These are phyloP conservation scores for Acleris sparsana DNA, from an alignment of 2,888 invertebrate species.

Conservation along the genomic window DNA sequence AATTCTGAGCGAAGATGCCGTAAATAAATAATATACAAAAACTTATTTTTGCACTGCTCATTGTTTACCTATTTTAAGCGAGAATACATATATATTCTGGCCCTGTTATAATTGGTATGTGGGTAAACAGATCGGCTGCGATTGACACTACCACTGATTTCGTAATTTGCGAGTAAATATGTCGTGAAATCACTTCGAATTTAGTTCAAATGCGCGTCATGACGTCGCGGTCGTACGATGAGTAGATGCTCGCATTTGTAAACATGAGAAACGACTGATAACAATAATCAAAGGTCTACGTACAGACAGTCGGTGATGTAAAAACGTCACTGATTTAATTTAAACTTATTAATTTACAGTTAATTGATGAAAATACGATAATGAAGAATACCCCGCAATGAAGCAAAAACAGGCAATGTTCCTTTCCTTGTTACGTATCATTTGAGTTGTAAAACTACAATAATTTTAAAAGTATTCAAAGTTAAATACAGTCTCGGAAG, in stretches of 20 bases:
- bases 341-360: slow-evolving; percentile 4
- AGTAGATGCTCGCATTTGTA: slow-evolving; percentile 10
- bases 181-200: slow-evolving; percentile 22
- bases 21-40: slow-evolving; percentile 58
- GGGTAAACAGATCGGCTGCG: slow-evolving; percentile 21
- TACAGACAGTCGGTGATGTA: slow-evolving; percentile 46
- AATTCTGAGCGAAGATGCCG: slow-evolving; percentile 61
- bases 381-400: background rate
- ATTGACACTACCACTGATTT: slow-evolving; percentile 27
- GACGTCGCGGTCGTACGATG: slow-evolving; percentile 42
- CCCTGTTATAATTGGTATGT: slow-evolving; percentile 4
- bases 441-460: background rate
- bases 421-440: slow-evolving; percentile 13
- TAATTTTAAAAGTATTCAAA: background rate
- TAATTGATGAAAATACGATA: slow-evolving; percentile 23
- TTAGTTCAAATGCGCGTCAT: slow-evolving; percentile 35
- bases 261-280: slow-evolving; percentile 29
- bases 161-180: slow-evolving; percentile 27
- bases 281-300: slow-evolving; percentile 47
- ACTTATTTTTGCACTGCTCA: slow-evolving; percentile 56
- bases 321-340: slow-evolving; percentile 43
- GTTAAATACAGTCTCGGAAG: background rate
- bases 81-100: background rate
- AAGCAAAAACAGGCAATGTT: background rate
- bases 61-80: slow-evolving; percentile 39